Evolutionary conservation across 1,140 invertebrate species (phyloP).

Genomic region (Eumaeus atala): DNA sequence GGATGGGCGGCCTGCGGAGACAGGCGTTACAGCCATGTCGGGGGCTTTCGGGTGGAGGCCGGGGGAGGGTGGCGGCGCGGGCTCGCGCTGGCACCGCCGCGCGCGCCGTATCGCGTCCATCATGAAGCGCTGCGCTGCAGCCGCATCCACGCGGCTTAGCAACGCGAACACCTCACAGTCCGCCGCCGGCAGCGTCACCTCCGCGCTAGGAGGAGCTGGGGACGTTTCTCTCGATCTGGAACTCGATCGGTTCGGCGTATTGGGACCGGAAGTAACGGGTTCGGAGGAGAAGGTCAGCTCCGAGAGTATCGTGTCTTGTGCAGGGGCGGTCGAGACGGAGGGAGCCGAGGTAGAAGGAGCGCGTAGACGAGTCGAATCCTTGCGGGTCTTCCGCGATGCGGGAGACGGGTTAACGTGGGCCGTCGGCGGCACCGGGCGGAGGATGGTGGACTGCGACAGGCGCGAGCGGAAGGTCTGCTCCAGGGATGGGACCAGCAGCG

Average conservation of each 20-base stretch:
- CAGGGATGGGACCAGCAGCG: neutral
- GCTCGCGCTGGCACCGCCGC: no score
- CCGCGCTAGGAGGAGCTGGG: neutral
- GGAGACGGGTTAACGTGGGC: neutral
- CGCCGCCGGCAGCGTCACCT: conserved; percentile 27
- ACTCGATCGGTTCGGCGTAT: neutral
- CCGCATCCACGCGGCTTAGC: conserved; percentile 29
- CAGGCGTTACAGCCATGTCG: conserved; percentile 6
- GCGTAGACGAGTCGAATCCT: neutral
- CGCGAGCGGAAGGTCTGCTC: neutral
- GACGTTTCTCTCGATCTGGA: no score
- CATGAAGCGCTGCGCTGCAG: conserved; percentile 39
- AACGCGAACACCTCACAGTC: conserved; percentile 39
- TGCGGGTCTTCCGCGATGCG: no score
- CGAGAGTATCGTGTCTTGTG: neutral
- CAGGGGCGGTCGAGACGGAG: neutral
- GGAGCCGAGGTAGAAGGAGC: neutral
- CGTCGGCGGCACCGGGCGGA: neutral
- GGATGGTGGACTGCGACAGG: neutral
- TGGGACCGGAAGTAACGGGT: neutral
- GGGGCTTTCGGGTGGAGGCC: neutral
- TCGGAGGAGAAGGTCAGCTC: neutral
- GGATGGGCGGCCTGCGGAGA: conserved; percentile 9
- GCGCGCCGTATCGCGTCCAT: conserved; percentile 22
- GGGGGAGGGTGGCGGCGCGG: neutral